Evolutionary conservation across 2,888 invertebrate species (phyloP), one percentile per base, ranked within the genome.

Genomic region (Drosophila nigricruria): DNA sequence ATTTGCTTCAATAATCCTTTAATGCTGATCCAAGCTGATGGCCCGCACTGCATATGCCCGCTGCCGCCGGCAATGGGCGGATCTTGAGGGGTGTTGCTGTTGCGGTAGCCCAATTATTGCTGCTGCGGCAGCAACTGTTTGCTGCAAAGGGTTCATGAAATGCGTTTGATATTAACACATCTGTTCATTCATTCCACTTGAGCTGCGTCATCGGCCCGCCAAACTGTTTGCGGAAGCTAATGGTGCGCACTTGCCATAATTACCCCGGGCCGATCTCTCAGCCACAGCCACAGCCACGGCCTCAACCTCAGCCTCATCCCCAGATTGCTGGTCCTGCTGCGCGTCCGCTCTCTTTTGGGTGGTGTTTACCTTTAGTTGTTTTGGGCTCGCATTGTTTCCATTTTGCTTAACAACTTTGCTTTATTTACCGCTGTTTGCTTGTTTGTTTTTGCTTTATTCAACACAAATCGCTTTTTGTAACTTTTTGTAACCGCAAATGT

Each of bases 1-100:
- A 92, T 92, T 92, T 92, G 92, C 91, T 91, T 89, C 91, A 91
- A 89, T 92, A 92, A 92, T 92, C 92, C 92, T 92, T 92, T 92
- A 92, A 92, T 92, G 92, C 92, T 90, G 91, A 91, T 91, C 90
- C 88, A 80, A 90, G 87, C 81, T 91, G 91, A 91, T 87, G 90
- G 88, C 78, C 25, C 50, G 60, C 72, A 38, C 53, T 36, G 36
- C 52, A 78, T 79, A 78, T 78, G 75, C 63, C 76, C 54, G 70
- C 75, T 68, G 50, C 58, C 50, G 71, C 65, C 66, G 45, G 66
- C 57, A 14, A 45, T 38, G 42, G 52, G 70, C 68, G 61, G 59
- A 30, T 47, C 30, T 23, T 66, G 70, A 79, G 76, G 81, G 90
- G 89, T 90, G 88, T 86, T 77, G 77, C 77, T 78, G 62, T 79